Evolutionary conservation across 1,140 invertebrate genomes (phyloP), one percentile per base, ranked within the genome.

Genomic region (Drosophila pectinifera): DNA sequence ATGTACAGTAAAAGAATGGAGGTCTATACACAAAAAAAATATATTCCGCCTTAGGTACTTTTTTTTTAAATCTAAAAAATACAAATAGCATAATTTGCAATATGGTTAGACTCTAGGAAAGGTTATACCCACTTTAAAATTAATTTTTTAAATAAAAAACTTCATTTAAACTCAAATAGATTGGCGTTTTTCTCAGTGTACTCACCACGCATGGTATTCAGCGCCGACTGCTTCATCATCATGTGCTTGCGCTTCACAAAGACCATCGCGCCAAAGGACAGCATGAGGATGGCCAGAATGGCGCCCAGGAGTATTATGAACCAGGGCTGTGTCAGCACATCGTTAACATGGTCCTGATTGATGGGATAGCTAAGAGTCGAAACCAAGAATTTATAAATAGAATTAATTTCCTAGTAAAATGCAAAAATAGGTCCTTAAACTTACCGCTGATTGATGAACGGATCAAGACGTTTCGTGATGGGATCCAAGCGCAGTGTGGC

Each of bases 221-320:
- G 67, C 0, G 91, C 90, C 31, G 91, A 91, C 79, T 92, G 90
- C 64, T 92, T 92, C 91, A 92, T 92, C 91, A 92, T 88, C 82
- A 91, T 92, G 63, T 92, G 91, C 70, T 92, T 92, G 61, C 91
- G 90, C 67, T 92, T 92, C 7, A 95, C 93, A 70, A 94, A 93
- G 31, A 95, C 92, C 93, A 94, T 94, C 4, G 94, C 94, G 36
- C 94, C 94, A 79, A 96, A 95, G 31, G 96, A 93, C 24, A 95
- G 93, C 39, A 96, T 93, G 88, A 96, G 94, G 7, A 96, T 93
- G 77, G 95, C 95, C 39, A 96, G 92, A 78, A 96, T 94, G 75
- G 94, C 94, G 45, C 95, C 95, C 34, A 96, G 93, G 31, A 95
- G 92, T 20, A 94, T 95, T 78, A 96, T 95, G 91, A 96, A 96